Conservation (phyloP, 2,888 invertebrate species). For the Uloborus plumipes region DNA sequence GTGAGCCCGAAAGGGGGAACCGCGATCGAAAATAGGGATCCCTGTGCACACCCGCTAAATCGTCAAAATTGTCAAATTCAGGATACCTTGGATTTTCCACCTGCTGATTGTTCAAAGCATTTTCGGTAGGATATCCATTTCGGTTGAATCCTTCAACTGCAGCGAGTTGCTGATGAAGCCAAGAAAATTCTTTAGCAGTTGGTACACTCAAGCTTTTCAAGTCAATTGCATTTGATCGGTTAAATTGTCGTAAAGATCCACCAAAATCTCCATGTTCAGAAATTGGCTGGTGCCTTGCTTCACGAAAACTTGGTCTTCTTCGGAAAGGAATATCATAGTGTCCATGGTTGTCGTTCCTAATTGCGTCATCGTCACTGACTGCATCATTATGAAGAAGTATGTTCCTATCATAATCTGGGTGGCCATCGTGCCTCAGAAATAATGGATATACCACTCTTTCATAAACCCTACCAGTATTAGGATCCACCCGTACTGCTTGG, state of each 20-base stretch:
- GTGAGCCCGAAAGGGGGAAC: not conserved
- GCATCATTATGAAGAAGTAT: slow-evolving; percentile 44
- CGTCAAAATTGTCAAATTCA: slow-evolving; percentile 23
- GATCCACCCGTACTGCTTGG: slow-evolving; percentile 55
- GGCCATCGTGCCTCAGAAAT: slow-evolving; percentile 28
- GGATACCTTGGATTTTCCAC: slow-evolving; percentile 14
- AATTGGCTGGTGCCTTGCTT: slow-evolving; percentile 9
- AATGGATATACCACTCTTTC: slow-evolving; percentile 41
- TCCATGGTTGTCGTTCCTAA: slow-evolving; percentile 8
- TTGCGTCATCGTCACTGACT: slow-evolving; percentile 25
- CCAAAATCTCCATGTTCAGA: not conserved
- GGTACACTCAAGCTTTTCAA: slow-evolving; percentile 26
- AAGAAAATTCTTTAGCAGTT: slow-evolving; percentile 32
- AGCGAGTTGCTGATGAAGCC: slow-evolving; percentile 29
- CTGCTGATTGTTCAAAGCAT: slow-evolving; percentile 1
- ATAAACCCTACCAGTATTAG: slow-evolving; percentile 39
- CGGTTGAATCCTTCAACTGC: slow-evolving; percentile 32
- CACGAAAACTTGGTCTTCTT: slow-evolving; percentile 12
- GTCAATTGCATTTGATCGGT: slow-evolving; percentile 19
- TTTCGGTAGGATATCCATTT: slow-evolving; percentile 3
- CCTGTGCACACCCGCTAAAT: not conserved
- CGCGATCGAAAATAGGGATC: not conserved
- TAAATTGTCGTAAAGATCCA: not conserved
- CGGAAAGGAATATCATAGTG: slow-evolving; percentile 32
- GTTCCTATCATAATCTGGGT: slow-evolving; percentile 41